These are phyloP conservation scores for Aleiodes leptofemur DNA, from an alignment of 2,888 invertebrate species.

Conservation along the genomic window DNA sequence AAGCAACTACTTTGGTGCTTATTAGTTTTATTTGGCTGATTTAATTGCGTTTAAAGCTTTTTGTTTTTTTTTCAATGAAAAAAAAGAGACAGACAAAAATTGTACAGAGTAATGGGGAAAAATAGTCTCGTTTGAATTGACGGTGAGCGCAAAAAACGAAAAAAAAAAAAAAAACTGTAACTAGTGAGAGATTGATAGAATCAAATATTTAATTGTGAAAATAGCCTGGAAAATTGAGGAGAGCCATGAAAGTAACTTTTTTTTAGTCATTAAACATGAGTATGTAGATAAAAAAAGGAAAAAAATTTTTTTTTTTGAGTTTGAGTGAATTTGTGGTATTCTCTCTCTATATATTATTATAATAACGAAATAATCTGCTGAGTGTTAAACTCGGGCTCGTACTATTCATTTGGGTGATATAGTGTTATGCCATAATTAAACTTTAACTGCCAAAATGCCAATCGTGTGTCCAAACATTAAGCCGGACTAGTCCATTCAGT, in stretches of 20 bases:
- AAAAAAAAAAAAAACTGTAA: conserved; percentile 7
- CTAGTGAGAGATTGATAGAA: conserved; percentile 21
- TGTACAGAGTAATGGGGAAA: conserved; percentile 41
- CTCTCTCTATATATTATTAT: conserved; percentile 16
- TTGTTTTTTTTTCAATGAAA: background rate
- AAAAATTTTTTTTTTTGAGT: conserved; percentile 31
- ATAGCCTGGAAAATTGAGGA: background rate
- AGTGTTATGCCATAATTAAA: conserved; percentile 59
- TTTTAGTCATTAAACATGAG: background rate
- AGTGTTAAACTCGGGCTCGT: conserved; percentile 20
- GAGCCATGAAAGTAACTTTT: conserved; percentile 22
- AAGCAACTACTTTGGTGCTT: conserved; percentile 27
- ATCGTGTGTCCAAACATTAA: conserved; percentile 48
- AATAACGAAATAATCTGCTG: background rate
- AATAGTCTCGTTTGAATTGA: conserved; percentile 18
- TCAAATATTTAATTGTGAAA: conserved; percentile 10
- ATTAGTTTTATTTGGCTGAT: conserved; percentile 39
- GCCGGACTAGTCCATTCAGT: conserved; percentile 37
- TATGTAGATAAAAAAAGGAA: conserved; percentile 31
- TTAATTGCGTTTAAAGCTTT: conserved; percentile 32
- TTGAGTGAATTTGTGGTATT: conserved; percentile 37
- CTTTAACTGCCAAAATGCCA: conserved; percentile 65
- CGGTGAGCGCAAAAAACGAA: conserved; percentile 35
- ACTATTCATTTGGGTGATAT: conserved; percentile 55
- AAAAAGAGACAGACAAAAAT: background rate